phyloP scores from a whole-genome alignment of 2,888 invertebrate genomes.

The Gymnosoma rotundatum region DNA sequence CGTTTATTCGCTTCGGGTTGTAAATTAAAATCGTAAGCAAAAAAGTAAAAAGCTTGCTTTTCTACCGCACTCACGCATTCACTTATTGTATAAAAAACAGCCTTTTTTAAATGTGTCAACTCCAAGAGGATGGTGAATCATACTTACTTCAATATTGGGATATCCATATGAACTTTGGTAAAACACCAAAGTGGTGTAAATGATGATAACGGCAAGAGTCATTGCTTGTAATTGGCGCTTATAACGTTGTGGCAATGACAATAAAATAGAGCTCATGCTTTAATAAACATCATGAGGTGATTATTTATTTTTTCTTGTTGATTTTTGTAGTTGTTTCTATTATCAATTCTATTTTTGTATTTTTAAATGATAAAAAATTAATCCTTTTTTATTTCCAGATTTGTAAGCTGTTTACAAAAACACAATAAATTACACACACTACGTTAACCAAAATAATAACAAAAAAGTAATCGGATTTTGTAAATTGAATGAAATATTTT shows the following conservation, averaged over 20 bases:
- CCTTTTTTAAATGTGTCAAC: background rate
- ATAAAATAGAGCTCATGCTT: slow-evolving; percentile 82
- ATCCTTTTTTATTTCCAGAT: slow-evolving; percentile 21
- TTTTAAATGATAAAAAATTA: slow-evolving; percentile 20
- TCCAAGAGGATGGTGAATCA: background rate
- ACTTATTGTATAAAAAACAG: too few relatives aligned
- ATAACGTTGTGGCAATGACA: slow-evolving; percentile 82
- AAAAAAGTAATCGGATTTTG: too few relatives aligned
- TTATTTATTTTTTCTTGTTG: slow-evolving; percentile 39
- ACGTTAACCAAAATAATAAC: background rate
- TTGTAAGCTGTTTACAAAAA: slow-evolving; percentile 8
- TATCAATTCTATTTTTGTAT: background rate
- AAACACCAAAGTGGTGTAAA: slow-evolving; percentile 81
- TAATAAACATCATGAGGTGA: slow-evolving; percentile 71
- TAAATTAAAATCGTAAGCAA: too few relatives aligned
- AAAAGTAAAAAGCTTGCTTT: too few relatives aligned
- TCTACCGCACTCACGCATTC: too few relatives aligned
- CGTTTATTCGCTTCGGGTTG: too few relatives aligned
- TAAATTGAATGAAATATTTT: too few relatives aligned
- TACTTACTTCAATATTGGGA: slow-evolving; percentile 80
- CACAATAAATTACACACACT: background rate
- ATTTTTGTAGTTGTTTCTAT: slow-evolving; percentile 9
- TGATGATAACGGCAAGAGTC: slow-evolving; percentile 81
- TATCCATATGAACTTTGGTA: slow-evolving; percentile 82
- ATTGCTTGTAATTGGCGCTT: slow-evolving; percentile 82